Evolutionary conservation across 2,797 vertebrate species (phyloP).

Genomic region (Galagoides demidoff): DNA sequence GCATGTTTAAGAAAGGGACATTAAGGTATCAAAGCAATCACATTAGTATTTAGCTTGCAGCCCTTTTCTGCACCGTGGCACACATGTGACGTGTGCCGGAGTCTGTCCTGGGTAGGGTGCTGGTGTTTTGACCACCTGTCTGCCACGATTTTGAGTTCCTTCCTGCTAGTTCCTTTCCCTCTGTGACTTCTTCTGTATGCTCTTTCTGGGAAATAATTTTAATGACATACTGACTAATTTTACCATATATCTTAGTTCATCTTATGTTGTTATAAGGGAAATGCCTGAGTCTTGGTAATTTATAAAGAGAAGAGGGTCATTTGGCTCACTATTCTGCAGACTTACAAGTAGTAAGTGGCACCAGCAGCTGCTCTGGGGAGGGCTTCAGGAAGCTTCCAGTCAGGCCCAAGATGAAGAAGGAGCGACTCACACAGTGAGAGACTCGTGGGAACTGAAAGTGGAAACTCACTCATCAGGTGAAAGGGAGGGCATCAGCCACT

Average conservation of each 20-base stretch:
- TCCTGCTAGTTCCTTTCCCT: background rate
- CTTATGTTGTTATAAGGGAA: background rate
- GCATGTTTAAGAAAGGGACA: background rate
- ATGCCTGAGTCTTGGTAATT: background rate
- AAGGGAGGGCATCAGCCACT: background rate
- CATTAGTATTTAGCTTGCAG: accelerated
- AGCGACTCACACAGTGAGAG: too few relatives aligned
- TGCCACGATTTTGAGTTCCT: background rate
- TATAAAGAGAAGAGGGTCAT: background rate
- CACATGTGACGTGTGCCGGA: accelerated
- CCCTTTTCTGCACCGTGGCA: accelerated
- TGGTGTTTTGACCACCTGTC: too few relatives aligned
- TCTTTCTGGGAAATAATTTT: background rate
- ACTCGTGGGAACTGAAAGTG: background rate
- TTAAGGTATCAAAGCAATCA: background rate
- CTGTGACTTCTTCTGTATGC: background rate
- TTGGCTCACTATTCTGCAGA: background rate
- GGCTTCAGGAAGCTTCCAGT: background rate
- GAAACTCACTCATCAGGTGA: background rate
- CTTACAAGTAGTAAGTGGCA: background rate
- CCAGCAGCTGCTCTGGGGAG: background rate
- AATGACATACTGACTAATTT: background rate
- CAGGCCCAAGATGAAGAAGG: background rate
- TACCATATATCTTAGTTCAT: background rate
- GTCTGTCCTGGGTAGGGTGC: background rate